phyloP scores from a whole-genome alignment of 2,113 vertebrate species.

The Pogona vitticeps region DNA sequence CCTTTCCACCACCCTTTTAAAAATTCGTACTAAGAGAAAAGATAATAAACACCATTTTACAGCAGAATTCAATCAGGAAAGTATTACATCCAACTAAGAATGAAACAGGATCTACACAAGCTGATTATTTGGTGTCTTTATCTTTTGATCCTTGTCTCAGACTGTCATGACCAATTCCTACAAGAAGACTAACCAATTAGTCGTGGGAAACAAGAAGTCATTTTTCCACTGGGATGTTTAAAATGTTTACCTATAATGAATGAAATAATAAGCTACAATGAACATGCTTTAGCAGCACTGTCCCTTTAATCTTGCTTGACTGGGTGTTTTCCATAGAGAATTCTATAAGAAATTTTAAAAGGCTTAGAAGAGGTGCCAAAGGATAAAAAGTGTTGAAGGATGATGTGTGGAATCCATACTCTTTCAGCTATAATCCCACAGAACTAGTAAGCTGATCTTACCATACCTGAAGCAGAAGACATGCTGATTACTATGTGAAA shows the following conservation, averaged over 20 bases:
- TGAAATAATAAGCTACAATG: conserved; percentile 27
- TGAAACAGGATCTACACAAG: conserved; percentile 48
- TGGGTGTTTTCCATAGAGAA: neutral
- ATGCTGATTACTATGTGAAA: neutral
- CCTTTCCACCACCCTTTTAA: neutral
- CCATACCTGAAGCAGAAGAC: neutral
- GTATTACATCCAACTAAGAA: conserved; percentile 23
- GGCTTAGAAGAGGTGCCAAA: neutral
- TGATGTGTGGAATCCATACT: neutral
- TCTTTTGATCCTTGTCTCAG: conserved; percentile 45
- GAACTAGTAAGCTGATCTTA: neutral
- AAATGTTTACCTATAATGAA: conserved; percentile 17
- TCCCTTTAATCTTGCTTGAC: neutral
- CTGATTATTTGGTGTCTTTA: conserved; percentile 47
- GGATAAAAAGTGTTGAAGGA: neutral
- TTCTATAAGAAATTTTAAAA: neutral
- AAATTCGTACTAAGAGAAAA: neutral
- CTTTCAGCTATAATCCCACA: neutral
- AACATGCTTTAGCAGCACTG: neutral
- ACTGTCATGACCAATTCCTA: conserved; percentile 22
- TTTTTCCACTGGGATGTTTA: conserved; percentile 42
- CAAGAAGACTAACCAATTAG: conserved; percentile 40
- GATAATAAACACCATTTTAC: neutral
- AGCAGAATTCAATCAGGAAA: neutral
- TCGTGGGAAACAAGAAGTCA: conserved; percentile 38